A percentile compares a stretch with the other conserved stretches of the same genome.
Evolutionary conservation across 2,113 vertebrate species (phyloP).

Genomic region (Pimephales promelas): DNA sequence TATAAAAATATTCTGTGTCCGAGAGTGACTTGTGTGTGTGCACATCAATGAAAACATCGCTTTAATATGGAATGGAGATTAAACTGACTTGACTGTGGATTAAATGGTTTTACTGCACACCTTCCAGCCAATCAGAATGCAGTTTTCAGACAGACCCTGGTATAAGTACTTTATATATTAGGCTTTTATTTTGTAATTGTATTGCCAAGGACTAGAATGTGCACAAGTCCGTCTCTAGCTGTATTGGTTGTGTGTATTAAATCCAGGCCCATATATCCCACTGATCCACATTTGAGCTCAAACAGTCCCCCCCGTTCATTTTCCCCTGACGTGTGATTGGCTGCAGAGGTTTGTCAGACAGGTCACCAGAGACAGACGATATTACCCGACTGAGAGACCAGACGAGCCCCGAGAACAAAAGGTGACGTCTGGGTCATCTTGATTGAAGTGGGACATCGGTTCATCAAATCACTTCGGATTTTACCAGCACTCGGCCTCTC

Average conservation of each 20-base stretch:
- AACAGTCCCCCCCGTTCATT: slow-evolving; percentile 21
- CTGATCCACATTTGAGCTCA: slow-evolving; percentile 18
- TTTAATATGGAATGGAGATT: too few relatives aligned
- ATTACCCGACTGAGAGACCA: not conserved
- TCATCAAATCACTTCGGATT: slow-evolving; percentile 22
- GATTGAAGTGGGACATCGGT: slow-evolving; percentile 20
- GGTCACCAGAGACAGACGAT: slow-evolving; percentile 24
- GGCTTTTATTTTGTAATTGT: not conserved
- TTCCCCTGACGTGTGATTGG: slow-evolving; percentile 9
- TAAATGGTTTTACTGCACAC: too few relatives aligned
- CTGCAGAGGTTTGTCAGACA: not conserved
- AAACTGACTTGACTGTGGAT: too few relatives aligned
- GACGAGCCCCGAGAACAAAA: slow-evolving; percentile 23
- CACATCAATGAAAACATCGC: too few relatives aligned
- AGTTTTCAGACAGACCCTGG: too few relatives aligned
- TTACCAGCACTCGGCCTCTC: not conserved
- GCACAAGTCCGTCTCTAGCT: not conserved
- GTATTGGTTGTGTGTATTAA: slow-evolving; percentile 13
- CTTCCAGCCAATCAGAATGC: too few relatives aligned
- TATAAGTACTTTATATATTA: not conserved
- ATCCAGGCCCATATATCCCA: not conserved
- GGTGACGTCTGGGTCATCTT: slow-evolving; percentile 25
- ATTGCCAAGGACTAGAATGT: not conserved
- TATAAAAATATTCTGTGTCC: too few relatives aligned
- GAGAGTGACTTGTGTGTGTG: too few relatives aligned